Evolutionary conservation across 2,888 invertebrate genomes (phyloP), one percentile per base, ranked within the genome.

Genomic region (Thecocarcelia acutangulata): DNA sequence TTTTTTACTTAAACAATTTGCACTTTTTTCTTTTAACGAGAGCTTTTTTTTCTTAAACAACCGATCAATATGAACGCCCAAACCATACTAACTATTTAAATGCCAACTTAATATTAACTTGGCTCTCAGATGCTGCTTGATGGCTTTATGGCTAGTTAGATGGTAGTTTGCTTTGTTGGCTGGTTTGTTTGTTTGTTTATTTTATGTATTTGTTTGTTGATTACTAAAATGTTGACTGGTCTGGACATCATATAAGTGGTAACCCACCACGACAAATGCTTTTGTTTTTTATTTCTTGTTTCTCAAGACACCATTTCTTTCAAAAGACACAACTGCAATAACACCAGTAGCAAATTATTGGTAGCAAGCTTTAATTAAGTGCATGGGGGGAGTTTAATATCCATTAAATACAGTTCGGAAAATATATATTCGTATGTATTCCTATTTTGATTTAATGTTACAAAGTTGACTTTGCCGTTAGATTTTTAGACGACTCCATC

Each of bases 11-110:
- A 61, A 19, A 17, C 56, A 24, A 56, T 72, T 64, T 66, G 42
- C 2, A 24, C 21, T 48, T 68, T 70, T 52, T 64, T 64, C 6
- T 28, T 28, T 33, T 6, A 33, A 54, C 77, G 21, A 70, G 73
- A 80, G 80, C 70, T 73, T 33, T 77, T 69, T 74, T 74, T 74
- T 17, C 69, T 68, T 84, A 84, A 85, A 84, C 88, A 87, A 88
- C 89, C 87, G 86, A 83, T 85, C 87, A 82, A 87, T 85, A 80
- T 86, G 87, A 86, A 87, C 87, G 86, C 85, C 86, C 86, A 88
- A 89, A 87, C 87, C 88, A 87, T 86, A 89, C 88, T 88, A 87
- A 88, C 76, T 84, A 84, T 77, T 77, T 78, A 80, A 77, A 82
- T 80, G 78, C 64, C 80, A 83, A 77, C 68, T 83, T 72, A 48